Evolutionary conservation across 2,888 invertebrate genomes (phyloP), one percentile per base, ranked within the genome.

Genomic region (Nephrocerus scutellatus): DNA sequence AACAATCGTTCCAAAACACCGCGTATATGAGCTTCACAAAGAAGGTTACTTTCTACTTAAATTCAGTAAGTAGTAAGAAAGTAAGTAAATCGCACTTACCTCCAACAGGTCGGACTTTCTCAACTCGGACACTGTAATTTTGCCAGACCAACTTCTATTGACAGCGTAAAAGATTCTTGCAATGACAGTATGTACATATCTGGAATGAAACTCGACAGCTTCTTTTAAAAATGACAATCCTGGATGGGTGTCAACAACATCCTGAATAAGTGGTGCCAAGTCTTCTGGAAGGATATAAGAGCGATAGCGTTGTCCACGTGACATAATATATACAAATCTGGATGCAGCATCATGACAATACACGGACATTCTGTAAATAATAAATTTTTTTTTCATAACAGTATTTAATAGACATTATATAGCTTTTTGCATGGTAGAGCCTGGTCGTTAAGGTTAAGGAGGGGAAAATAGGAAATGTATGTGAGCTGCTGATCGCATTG

Each of bases 151-250:
- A 50, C 95, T 89, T 51, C 95, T 82, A 72, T 95, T 95, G 37
- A 95, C 91, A 69, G 87, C 85, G 72, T 95, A 97, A 72, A 88
- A 96, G 75, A 97, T 95, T 70, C 97, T 80, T 50, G 95, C 92
- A 63, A 96, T 93, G 60, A 97, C 97, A 65, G 97, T 97, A 70
- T 96, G 93, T 54, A 97, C 89, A 68, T 97, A 98, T 75, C 95
- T 81, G 46, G 93, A 93, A 75, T 98, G 97, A 72, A 98, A 98
- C 73, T 98, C 97, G 2, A 89, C 88, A 42, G 97, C 96, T 68
- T 96, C 93, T 68, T 93, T 90, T 41, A 98, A 78, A 75, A 98
- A 98, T 46, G 87, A 88, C 51, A 98, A 77, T 30, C 98, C 97
- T 2, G 96, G 96, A 74, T 97, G 96, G 7, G 92, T 90, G 67